Evolutionary conservation across 2,888 invertebrate genomes (phyloP), one percentile per base, ranked within the genome.

Genomic region (Erpobdella octoculata): DNA sequence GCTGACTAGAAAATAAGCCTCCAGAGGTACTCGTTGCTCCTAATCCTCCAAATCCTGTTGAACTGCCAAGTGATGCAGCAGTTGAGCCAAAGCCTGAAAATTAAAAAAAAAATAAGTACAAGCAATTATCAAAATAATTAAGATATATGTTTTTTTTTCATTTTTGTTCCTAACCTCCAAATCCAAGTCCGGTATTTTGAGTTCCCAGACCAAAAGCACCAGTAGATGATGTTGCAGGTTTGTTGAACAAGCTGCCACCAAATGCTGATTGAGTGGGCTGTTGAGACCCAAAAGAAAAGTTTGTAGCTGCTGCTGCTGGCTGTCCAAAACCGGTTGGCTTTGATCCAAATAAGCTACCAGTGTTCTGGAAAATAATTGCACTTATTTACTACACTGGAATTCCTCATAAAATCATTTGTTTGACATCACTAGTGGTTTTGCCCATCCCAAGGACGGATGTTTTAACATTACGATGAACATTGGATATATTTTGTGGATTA

Each of bases 291-390:
- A 38, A 69, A 48, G 37, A 72, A 72, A 53, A 74, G 67, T 28
- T 72, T 74, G 25, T 15, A 1, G 72, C 62, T 18, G 33, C 28
- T 31, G 73, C 70, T 9, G 46, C 73, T n/a, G 71, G 66, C 59
- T 66, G 67, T 3, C 71, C 73, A 53, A 73, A 73, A 9, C 73
- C 74, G 9, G 76, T 73, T n/a, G 82, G 79, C 70, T 78, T 79
- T 37, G 83, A 79, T 18, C 86, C 86, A 79, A 86, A 86, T 66
- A 81, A 71, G 77, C 81, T 77, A 76, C 77, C 76, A 31, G 36
- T 35, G 25, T 25, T 69, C 69, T 69, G 69, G 9, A 61, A 61
- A 61, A 33, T 61, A 5, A 59, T 15, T 31, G 3, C 33, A 41
- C 41, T 41, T 41, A 41, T 41, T 9, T 12, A 9, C 18, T 41